Base-by-base conservation (phyloP, 1,140 invertebrate genomes). In the Saccostrea echinata region DNA sequence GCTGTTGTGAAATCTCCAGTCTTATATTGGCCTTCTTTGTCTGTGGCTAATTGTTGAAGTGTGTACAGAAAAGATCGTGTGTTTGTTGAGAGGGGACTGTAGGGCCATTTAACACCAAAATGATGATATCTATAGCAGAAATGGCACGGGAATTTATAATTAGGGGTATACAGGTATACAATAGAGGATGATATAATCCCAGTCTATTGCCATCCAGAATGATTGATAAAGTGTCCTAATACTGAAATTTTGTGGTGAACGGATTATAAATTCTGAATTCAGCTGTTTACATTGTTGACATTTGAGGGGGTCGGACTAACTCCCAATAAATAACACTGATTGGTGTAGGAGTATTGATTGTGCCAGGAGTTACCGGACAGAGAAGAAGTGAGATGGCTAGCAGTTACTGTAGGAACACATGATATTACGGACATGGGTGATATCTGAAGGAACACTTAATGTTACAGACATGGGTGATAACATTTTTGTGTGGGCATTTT, bases 81-180 rank as follows among this genome's bases (percentile, higher is more conserved):
- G 68, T 76, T 33, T 76, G 30, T 33, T 3, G 30, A 76, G 68
- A 76, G 27, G 27, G 27, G 68, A 76, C 27, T 33, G 16, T 76
- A 33, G 27, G 30, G 68, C 68, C 68, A 76, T 76, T 76, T 76
- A 76, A 76, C 68, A 33, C 68, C 27, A 27, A 30, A 76, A 8
- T 30, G n/a, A 71, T 76, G 30, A 33, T 61, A 61, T 61, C 55
- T 61, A 4, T 61, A 21, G 55, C 55, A 61, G 68, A 12, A 30
- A 30, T 27, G 30, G 24, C 24, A 33, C 68, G 33, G 68, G 68
- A 76, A 76, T 33, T 61, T 76, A 33, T 76, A 76, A 76, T 76
- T 76, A 76, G 68, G 68, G 27, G 9, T 76, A 33, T 76, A 76
- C 27, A 76, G 68, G 68, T 76, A 76, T 76, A 76, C 27, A 76